A percentile compares a stretch with the other conserved stretches of the same genome.
Conservation (phyloP, 2,797 vertebrate species). For the Crocodylus rhombifer region DNA sequence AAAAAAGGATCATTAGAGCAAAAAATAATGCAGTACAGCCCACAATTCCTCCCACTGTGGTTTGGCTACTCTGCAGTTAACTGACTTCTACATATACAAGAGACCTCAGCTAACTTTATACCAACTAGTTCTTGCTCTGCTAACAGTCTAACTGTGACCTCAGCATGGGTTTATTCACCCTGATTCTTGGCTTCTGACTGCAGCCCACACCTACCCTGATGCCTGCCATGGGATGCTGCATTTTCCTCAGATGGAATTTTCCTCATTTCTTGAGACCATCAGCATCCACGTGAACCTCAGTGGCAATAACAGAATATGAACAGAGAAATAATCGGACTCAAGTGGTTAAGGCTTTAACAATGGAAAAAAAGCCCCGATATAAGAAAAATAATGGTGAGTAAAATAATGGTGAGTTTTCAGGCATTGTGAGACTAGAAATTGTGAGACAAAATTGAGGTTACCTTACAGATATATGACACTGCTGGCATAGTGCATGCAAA, state of each 20-base stretch:
- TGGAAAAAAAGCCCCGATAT: not conserved
- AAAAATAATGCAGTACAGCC: not conserved
- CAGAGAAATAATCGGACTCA: not conserved
- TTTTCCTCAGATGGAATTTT: not conserved
- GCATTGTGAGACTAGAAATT: not conserved
- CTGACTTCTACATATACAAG: too few species aligned
- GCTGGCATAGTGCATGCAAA: not conserved
- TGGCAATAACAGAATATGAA: not conserved
- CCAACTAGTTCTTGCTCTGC: too few species aligned
- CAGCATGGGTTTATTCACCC: too few species aligned
- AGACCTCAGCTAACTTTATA: too few species aligned
- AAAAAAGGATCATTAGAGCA: not conserved
- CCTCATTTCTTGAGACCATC: not conserved
- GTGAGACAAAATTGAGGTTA: not conserved
- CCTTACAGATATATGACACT: not conserved
- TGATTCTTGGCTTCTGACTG: too few species aligned
- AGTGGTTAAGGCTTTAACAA: not conserved
- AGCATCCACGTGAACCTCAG: not conserved
- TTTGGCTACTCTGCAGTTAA: not conserved
- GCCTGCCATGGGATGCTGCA: not conserved
- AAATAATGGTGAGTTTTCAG: not conserved
- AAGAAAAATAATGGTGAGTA: not conserved
- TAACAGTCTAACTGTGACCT: too few species aligned
- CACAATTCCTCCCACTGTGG: not conserved
- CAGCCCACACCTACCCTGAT: not conserved